Percentiles rank a stretch among this genome's conserved stretches.
phyloP scores from a whole-genome alignment of 2,113 vertebrate species.

The Poeciliopsis retropinna region DNA sequence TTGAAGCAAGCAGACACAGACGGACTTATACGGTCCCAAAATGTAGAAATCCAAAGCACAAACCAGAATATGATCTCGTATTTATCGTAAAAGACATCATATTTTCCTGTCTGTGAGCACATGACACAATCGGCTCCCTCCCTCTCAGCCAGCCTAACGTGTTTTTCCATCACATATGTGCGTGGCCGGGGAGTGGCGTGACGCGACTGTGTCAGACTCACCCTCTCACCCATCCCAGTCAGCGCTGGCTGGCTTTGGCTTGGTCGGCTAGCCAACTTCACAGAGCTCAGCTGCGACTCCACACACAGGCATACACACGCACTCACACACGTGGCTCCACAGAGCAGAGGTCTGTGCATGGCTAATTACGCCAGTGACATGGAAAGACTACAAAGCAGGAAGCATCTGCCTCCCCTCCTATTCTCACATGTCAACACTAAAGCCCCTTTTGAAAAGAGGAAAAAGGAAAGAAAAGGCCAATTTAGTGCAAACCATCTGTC shows the following conservation, averaged over 20 bases:
- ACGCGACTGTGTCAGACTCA: constrained; percentile 48
- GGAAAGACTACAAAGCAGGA: constrained; percentile 73
- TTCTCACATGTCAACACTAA: constrained; percentile 56
- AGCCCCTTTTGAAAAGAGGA: constrained; percentile 54
- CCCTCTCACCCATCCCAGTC: constrained; percentile 55
- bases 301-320: constrained; percentile 20
- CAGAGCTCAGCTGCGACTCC: constrained; percentile 68
- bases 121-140: constrained; percentile 30
- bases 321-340: constrained; percentile 40
- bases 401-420: constrained; percentile 65
- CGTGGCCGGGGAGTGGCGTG: constrained; percentile 32
- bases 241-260: constrained; percentile 45
- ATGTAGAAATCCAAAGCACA: neutral
- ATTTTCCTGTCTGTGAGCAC: constrained; percentile 25
- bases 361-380: constrained; percentile 75
- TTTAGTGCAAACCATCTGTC: constrained; percentile 70
- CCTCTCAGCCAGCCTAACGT: constrained; percentile 16
- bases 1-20: neutral
- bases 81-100: neutral
- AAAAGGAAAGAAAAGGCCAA: constrained; percentile 41
- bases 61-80: constrained; percentile 20
- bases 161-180: constrained; percentile 44
- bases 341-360: constrained; percentile 68
- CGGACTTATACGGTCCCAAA: neutral
- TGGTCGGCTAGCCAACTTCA: constrained; percentile 41